Base-by-base conservation (phyloP, 2,888 invertebrate genomes). In the Podabrus alpinus region DNA sequence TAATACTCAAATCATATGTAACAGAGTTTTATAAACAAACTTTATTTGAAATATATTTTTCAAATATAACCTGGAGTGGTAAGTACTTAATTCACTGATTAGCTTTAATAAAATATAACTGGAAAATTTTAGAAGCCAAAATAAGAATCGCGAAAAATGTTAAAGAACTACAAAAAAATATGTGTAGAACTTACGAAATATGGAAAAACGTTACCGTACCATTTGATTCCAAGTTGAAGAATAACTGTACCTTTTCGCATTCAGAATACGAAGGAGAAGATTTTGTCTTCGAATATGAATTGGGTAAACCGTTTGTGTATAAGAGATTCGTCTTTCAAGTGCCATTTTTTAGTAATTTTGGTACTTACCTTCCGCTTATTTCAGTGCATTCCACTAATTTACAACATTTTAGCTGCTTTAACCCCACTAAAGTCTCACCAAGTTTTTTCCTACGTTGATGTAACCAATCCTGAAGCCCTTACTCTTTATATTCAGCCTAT, bases 401-500 rank as follows among this genome's bases (percentile, higher is more conserved):
- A 21, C 15, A 19, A 61, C 15, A 15, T 25, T 73, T 25, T 15
- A 76, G 76, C 16, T 25, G 1, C 11, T 13, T 1, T 0, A 3
- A 45, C 67, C 13, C 9, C 68, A 13, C 17, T 76, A 16, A 68
- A 69, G 15, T 60, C 7, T 2, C 17, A 66, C 11, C 62, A 76
- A 69, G 29, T 78, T 25, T 87, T 87, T 79, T 78, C 84, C 19
- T 87, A 87, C 69, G 75, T 84, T 11, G 87, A 87, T 70, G 81
- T 84, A 13, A 85, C 87, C 1, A 80, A 84, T 66, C 75, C 79
- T 3, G 81, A 84, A 0, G 73, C 73, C 7, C 74, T 85, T 7
- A 77, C 79, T 0, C 75, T 87, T 60, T 82, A 85, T 66, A 79
- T 87, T 74, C 86, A 87, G 76, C 77, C 83, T n/a, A 59, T 84